Base-by-base conservation (phyloP, 2,113 vertebrate species). In the Zapus hudsonius region DNA sequence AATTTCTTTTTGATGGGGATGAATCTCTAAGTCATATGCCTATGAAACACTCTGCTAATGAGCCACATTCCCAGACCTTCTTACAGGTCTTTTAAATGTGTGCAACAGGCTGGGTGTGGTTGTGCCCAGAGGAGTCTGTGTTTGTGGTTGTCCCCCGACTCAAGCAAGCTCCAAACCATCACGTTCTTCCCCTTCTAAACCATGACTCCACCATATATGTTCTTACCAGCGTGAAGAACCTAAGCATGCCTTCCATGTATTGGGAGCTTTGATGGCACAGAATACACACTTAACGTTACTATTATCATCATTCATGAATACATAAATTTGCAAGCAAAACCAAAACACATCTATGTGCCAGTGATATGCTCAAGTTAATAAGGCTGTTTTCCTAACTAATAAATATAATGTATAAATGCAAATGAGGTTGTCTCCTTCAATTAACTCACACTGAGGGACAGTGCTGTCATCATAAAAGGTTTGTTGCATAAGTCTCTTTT, bases 401-500 rank as follows among this genome's bases (percentile, higher is more conserved):
- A 59, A 0, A 89, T 36, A 93, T 40, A 89, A 87, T 47, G 5
- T 31, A 36, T 25, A 79, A 94, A 47, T 73, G 79, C 52, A 85
- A 75, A 82, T 75, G 23, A 93, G 29, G 40, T 0, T 52, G 55
- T 31, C 55, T 40, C 57, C 29, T 93, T 70, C 64, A 79, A 78
- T 83, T 69, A 89, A 78, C 70, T 44, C 33, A 74, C 16, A 69
- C 1, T 40, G 31, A 92, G 81, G 4, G 5, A 44, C 8, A 63
- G 59, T 42, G 25, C 36, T 80, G 36, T 70, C 47, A 90, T 16
- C 52, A 47, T 13, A n/a, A 47, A 72, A 9, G 33, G 8, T 29
- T 75, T 88, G 88, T 83, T 75, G 12, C n/a, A 75, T 90, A 83
- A 94, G 78, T 84, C 85, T 27, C 55, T 92, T 84, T 72, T 47